Percentiles rank a stretch among this genome's conserved stretches.
These are phyloP conservation scores for Rhagophthalmus giganteus DNA, from an alignment of 2,888 invertebrate species.

Conservation along the genomic window DNA sequence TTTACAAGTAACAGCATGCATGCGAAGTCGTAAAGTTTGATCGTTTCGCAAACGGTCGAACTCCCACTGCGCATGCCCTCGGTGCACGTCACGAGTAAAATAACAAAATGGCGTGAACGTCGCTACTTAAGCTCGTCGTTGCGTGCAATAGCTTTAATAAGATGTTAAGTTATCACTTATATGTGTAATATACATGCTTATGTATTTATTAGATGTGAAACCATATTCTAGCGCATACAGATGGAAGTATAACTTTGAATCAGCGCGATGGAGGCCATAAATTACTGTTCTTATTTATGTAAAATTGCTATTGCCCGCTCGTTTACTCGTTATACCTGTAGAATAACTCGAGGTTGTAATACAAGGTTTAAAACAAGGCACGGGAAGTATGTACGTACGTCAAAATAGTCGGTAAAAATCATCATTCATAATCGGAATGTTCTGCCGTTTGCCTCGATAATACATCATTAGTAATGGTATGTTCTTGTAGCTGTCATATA, in stretches of 20 bases:
- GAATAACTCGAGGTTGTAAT: conserved; percentile 8
- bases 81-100: conserved; percentile 31
- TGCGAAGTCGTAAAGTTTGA: conserved; percentile 34
- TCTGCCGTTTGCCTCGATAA: conserved; percentile 18
- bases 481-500: conserved; percentile 24
- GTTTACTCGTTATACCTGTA: conserved; percentile 9
- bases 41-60: conserved; percentile 32
- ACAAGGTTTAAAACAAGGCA: conserved; percentile 17
- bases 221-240: conserved; percentile 35
- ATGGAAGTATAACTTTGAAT: conserved; percentile 39
- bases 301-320: conserved; percentile 20
- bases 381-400: conserved; percentile 14
- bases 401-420: conserved; percentile 20
- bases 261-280: conserved; percentile 38
- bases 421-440: conserved; percentile 24
- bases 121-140: conserved; percentile 50
- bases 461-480: conserved; percentile 25
- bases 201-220: conserved; percentile 49
- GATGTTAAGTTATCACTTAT: conserved; percentile 56
- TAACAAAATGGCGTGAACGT: conserved; percentile 38
- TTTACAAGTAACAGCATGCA: conserved; percentile 25
- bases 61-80: conserved; percentile 33
- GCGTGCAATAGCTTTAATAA: conserved; percentile 53
- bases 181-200: conserved; percentile 54
- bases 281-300: conserved; percentile 35